Conservation (phyloP, 2,888 invertebrate genomes). For the Melieria picta region DNA sequence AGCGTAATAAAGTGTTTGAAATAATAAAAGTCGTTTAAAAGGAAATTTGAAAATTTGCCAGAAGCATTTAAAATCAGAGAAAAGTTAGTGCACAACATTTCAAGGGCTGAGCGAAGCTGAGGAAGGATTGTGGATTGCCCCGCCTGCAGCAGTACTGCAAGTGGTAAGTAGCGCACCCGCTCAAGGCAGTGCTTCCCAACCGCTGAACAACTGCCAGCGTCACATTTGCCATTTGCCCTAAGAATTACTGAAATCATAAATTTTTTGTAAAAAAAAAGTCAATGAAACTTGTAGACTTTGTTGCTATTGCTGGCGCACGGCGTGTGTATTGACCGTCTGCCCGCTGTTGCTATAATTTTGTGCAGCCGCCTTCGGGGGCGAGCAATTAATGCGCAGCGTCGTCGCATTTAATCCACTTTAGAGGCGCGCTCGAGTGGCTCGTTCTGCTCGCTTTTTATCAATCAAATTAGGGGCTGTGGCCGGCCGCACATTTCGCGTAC, state of each 20-base stretch:
- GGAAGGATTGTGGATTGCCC: neutral
- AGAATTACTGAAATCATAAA: too few species aligned
- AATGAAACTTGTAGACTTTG: neutral
- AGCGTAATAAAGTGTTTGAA: neutral
- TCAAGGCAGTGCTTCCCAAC: too few species aligned
- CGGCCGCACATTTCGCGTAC: neutral
- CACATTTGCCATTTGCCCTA: too few species aligned
- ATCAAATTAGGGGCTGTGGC: slow-evolving; percentile 28
- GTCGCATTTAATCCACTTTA: too few species aligned
- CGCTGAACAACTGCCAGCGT: too few species aligned
- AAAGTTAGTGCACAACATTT: neutral
- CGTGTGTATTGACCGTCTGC: too few species aligned
- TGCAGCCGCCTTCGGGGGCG: too few species aligned
- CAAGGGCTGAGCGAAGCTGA: neutral
- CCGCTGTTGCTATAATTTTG: too few species aligned
- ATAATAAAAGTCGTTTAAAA: neutral
- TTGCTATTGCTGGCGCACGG: too few species aligned
- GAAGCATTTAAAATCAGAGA: neutral
- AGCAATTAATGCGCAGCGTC: too few species aligned
- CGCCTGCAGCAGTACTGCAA: neutral
- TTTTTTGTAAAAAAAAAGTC: too few species aligned
- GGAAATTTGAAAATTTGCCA: neutral
- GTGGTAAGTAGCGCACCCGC: neutral
- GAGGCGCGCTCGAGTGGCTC: too few species aligned
- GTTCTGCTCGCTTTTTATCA: neutral